Evolutionary conservation across 2,113 vertebrate genomes (phyloP), one percentile per base, ranked within the genome.

Genomic region (Amphiprion percula): DNA sequence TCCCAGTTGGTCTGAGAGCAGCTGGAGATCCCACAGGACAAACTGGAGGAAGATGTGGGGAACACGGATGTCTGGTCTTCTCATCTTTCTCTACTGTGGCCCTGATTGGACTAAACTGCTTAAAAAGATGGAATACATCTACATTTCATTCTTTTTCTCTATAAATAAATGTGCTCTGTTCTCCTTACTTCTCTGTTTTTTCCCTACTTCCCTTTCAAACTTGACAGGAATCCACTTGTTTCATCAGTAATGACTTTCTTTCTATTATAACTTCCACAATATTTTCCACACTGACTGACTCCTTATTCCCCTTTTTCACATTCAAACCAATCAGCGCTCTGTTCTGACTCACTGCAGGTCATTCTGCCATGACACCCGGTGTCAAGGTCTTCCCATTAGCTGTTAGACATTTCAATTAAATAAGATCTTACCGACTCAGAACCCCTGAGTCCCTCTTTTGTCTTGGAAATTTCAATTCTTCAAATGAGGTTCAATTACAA

Each of bases 241-340:
- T 33, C 33, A 33, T 33, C 33, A 33, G 33, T 33, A 44, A 44
- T 12, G 41, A 44, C 41, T 62, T 37, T 78, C 70, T 49, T 62
- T 39, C 9, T 26, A 0, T 68, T 49, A 59, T 10, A 63, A 53
- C 61, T 44, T 53, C 49, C 28, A 2, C 16, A 28, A 52, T 41
- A 50, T 66, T 73, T 54, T 2, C 56, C 49, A 21, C 26, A 46
- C 24, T 69, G 14, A 30, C 10, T 17, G 23, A 72, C 16, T 17
- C 2, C n/a, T 10, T 62, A 33, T 33, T 33, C 5, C 33, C 33
- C 33, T 52, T 21, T 56, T 16, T 26, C 37, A 58, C 39, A 83
- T 10, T 6, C 28, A 14, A 44, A 59, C 58, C 24, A 52, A 52
- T 37, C 50, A 52, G 37, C 1, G 5, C 37, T 80, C 23, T 16